phyloP scores from a whole-genome alignment of 2,888 invertebrate genomes.

The Noctua pronuba region DNA sequence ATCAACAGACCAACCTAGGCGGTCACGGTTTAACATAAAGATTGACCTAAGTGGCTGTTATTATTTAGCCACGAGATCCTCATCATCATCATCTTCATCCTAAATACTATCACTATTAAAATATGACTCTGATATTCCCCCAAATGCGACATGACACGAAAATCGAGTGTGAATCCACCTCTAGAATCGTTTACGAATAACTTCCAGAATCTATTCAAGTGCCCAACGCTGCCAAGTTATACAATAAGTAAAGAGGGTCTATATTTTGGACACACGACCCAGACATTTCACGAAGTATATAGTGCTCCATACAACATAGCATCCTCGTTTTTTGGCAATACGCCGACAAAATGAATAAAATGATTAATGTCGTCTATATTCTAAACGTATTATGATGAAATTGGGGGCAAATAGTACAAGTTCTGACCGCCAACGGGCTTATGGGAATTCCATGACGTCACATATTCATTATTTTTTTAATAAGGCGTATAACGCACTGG shows the following conservation, averaged over 20 bases:
- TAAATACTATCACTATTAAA: neutral
- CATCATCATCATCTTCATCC: no score
- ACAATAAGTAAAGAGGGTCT: neutral
- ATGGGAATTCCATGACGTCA: slow-evolving; percentile 40
- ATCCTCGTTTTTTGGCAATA: slow-evolving; percentile 32
- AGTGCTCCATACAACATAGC: slow-evolving; percentile 8
- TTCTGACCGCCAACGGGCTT: slow-evolving; percentile 8
- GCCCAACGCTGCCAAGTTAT: slow-evolving; percentile 12
- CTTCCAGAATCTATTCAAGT: neutral
- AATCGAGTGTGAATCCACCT: neutral
- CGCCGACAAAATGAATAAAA: slow-evolving; percentile 23
- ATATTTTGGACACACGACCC: slow-evolving; percentile 6
- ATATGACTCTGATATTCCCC: neutral
- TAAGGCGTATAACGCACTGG: slow-evolving; percentile 14
- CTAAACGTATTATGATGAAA: slow-evolving; percentile 40
- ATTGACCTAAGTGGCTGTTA: no score
- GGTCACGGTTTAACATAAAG: no score
- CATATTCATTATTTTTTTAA: slow-evolving; percentile 22
- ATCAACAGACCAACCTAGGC: no score
- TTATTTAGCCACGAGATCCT: no score
- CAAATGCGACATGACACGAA: neutral
- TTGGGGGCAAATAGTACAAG: slow-evolving; percentile 37
- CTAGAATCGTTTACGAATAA: slow-evolving; percentile 3
- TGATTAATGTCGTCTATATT: slow-evolving; percentile 26
- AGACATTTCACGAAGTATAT: neutral